Base-by-base conservation (phyloP, 2,113 vertebrate species). In the Sceloporus tristichus region DNA sequence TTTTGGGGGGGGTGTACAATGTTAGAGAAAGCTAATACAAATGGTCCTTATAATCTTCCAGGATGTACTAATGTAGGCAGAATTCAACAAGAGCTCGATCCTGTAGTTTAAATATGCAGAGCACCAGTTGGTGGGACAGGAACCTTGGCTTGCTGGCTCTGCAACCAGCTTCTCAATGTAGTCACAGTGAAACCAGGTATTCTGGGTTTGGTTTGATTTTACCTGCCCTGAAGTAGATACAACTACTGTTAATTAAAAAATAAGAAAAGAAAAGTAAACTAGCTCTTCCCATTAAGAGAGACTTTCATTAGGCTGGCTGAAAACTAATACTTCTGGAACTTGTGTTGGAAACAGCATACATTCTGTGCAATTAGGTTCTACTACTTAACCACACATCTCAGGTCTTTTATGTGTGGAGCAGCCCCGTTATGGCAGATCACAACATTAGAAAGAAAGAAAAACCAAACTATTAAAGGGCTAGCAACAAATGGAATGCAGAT, bases 141-240 rank as follows among this genome's bases (percentile, higher is more conserved):
- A 59, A 68, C n/a, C 53, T 84, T 84, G 87, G 62, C 29, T 84
- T 88, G 48, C 48, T 77, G 75, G 81, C 62, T 88, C 59, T 71
- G 59, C 65, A 78, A 62, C 40, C 73, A 83, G 29, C 29, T 77
- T 48, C 56, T 82, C 18, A 56, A 5, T 82, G 65, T 13, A 88
- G 34, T 78, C 65, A 70, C 21, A 77, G 42, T 78, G 62, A 77
- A 78, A n/a, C n/a, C 29, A 77, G n/a, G 42, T 75, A 11, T 84
- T 74, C 66, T 21, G 65, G 81, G 40, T 25, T 48, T 42, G 13
- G 16, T 14, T 82, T 54, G n/a, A 38, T 59, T 76, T 76, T 4
- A 68, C 13, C 87, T 83, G 29, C 56, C 16, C 40, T 19, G 38
- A 25, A 74, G 25, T 54, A 82, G 70, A 81, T n/a, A 65, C 38